phyloP scores from a whole-genome alignment of 35 echinoderm and acorn worm genomes.

The Hemicentrotus pulcherrimus region DNA sequence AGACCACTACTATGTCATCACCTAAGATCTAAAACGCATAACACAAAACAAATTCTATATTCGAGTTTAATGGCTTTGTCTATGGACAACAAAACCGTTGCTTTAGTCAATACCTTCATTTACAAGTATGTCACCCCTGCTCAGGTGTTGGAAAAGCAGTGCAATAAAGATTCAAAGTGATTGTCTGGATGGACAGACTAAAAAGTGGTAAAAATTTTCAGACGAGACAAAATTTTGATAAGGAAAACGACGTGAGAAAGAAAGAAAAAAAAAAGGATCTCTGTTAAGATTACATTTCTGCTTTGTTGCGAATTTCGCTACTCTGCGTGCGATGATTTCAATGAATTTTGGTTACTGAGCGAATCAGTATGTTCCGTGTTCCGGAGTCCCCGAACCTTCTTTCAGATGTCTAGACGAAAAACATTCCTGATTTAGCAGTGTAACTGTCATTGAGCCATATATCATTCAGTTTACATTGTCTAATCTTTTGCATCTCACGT shows the following conservation, averaged over 20 bases:
- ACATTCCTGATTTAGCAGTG: conserved; percentile 1
- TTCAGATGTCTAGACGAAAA: not conserved
- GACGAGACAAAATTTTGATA: conserved; percentile 2
- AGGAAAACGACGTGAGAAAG: not conserved
- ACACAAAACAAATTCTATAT: no score
- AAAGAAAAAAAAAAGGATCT: not conserved
- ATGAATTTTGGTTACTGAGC: conserved; percentile 10
- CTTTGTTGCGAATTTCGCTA: conserved; percentile 31
- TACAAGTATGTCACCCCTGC: not conserved
- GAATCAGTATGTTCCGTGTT: not conserved
- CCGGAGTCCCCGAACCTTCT: not conserved
- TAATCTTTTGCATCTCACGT: not conserved
- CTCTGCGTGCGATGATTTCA: conserved; percentile 35
- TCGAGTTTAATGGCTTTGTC: no score
- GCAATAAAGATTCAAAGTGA: not conserved
- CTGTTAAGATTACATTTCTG: not conserved
- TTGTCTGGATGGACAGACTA: not conserved
- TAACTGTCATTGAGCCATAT: not conserved
- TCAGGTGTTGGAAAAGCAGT: not conserved
- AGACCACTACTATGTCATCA: not conserved
- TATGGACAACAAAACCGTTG: not conserved
- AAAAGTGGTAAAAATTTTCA: not conserved
- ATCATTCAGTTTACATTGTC: not conserved
- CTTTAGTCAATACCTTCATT: not conserved
- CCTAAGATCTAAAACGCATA: not conserved